Conservation (phyloP, 2,888 invertebrate genomes). For the Drosophila nigricruria region DNA sequence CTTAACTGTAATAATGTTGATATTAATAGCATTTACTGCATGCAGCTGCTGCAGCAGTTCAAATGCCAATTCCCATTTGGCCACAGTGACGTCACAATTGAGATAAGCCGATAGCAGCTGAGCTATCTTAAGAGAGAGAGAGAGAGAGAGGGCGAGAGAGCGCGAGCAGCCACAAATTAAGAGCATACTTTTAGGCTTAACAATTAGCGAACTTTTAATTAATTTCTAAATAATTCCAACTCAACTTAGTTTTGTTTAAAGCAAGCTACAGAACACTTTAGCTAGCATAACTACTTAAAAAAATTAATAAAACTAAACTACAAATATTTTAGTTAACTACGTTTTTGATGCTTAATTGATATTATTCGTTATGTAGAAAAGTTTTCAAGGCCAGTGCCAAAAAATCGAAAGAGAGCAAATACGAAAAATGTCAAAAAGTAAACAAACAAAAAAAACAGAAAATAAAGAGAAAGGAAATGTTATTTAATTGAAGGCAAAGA, state of each 20-base stretch:
- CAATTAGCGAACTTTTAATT: slow-evolving; percentile 23
- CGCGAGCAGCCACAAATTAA: slow-evolving; percentile 10
- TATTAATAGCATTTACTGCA: slow-evolving; percentile 35
- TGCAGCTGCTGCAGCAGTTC: slow-evolving; percentile 35
- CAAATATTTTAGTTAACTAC: slow-evolving; percentile 56
- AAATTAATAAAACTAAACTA: slow-evolving; percentile 40
- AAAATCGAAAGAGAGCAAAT: slow-evolving; percentile 39
- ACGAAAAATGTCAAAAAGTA: slow-evolving; percentile 16
- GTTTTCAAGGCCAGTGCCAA: slow-evolving; percentile 55
- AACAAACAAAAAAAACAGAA: slow-evolving; percentile 2
- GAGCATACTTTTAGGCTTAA: slow-evolving; percentile 65
- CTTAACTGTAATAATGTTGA: slow-evolving; percentile 53
- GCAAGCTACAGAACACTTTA: slow-evolving; percentile 39
- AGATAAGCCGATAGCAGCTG: slow-evolving; percentile 19
- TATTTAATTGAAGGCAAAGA: slow-evolving; percentile 18
- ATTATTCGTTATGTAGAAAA: slow-evolving; percentile 35
- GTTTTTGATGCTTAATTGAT: slow-evolving; percentile 44
- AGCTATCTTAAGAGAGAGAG: slow-evolving; percentile 5
- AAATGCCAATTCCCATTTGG: slow-evolving; percentile 42
- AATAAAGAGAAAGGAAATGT: slow-evolving; percentile 26
- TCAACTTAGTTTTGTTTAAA: slow-evolving; percentile 30
- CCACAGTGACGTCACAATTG: slow-evolving; percentile 31
- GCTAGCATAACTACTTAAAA: slow-evolving; percentile 46
- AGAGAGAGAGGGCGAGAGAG: slow-evolving; percentile 1
- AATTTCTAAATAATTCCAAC: slow-evolving; percentile 21